Percentiles rank a stretch among this genome's conserved stretches.
phyloP scores from a whole-genome alignment of 2,797 vertebrate genomes.

The Falco biarmicus region DNA sequence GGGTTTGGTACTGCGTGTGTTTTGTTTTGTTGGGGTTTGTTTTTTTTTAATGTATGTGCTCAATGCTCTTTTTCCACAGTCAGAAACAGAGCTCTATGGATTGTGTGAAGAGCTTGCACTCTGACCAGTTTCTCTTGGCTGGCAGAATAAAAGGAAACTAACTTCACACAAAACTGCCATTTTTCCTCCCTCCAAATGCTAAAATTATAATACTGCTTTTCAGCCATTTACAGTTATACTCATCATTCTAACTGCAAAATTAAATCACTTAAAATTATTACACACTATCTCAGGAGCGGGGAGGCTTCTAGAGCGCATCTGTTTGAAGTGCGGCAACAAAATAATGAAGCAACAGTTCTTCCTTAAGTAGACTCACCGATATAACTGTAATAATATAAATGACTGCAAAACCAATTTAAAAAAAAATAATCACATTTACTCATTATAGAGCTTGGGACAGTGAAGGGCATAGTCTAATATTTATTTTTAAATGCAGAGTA shows the following conservation, averaged over 20 bases:
- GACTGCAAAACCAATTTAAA: neutral
- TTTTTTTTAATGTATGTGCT: accelerated
- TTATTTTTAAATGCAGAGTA: neutral
- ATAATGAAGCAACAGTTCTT: neutral
- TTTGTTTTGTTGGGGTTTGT: neutral
- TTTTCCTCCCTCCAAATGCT: neutral
- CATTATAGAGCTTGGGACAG: neutral
- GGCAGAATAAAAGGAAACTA: neutral
- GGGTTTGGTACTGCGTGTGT: neutral
- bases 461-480: neutral
- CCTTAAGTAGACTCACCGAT: neutral
- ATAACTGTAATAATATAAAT: neutral
- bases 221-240: neutral
- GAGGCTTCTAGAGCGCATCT: neutral
- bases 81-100: neutral
- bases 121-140: neutral
- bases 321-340: neutral
- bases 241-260: neutral
- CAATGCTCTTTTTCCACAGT: neutral
- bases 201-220: neutral
- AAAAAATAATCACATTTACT: neutral
- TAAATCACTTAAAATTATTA: neutral
- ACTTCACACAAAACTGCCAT: neutral
- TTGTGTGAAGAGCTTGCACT: neutral
- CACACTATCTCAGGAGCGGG: neutral